Evolutionary conservation across 2,797 vertebrate species (phyloP).

Genomic region (Pitangus sulphuratus): DNA sequence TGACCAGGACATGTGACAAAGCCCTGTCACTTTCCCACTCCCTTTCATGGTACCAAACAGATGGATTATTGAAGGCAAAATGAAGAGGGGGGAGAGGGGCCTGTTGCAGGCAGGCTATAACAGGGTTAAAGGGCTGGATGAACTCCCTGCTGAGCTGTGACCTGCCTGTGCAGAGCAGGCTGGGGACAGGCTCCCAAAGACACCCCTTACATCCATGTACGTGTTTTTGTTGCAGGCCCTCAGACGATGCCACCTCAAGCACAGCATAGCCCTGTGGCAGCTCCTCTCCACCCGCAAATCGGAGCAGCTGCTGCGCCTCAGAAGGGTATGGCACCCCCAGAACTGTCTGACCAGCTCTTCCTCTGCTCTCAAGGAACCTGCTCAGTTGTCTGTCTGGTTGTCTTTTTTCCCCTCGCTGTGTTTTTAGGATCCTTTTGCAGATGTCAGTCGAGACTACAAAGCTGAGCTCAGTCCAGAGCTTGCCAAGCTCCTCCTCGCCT

Average conservation of each 20-base stretch:
- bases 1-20: not conserved
- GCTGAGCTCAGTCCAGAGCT: constrained; percentile 70
- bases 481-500: constrained; percentile 77
- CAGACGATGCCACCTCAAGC: constrained; percentile 83
- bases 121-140: not conserved
- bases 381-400: not conserved
- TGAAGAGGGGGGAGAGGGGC: not conserved
- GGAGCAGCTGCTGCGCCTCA: constrained; percentile 87
- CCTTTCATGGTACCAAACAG: not conserved
- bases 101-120: not conserved
- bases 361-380: not conserved
- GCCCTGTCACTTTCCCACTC: not conserved
- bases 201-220: not conserved
- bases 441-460: constrained; percentile 79
- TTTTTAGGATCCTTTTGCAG: constrained; percentile 88
- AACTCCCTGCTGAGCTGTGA: not conserved
- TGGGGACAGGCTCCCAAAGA: not conserved
- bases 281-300: constrained; percentile 89
- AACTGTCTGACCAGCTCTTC: not conserved
- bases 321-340: constrained; percentile 75
- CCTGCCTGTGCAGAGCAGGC: not conserved
- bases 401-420: not conserved
- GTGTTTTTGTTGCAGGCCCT: constrained; percentile 78
- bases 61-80: not conserved
- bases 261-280: constrained; percentile 90